phyloP scores from a whole-genome alignment of 1,140 invertebrate genomes.

The Drosophila virilis region DNA sequence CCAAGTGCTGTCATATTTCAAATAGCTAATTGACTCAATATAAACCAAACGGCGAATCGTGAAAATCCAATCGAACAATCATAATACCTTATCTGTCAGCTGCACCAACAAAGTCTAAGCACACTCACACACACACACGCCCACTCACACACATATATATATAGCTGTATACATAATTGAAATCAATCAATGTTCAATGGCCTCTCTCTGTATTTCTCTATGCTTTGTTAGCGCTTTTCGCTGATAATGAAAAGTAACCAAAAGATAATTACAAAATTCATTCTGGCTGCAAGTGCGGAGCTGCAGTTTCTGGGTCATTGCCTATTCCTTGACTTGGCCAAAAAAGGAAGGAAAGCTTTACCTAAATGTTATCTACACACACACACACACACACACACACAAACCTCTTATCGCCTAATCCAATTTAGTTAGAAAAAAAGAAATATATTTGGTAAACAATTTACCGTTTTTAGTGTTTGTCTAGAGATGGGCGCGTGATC shows the following conservation, averaged over 20 bases:
- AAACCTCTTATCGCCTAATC: slow-evolving; percentile 25
- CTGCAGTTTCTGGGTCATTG: slow-evolving; percentile 11
- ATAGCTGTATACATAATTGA: slow-evolving; percentile 10
- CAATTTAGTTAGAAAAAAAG: slow-evolving; percentile 10
- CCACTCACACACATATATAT: background rate
- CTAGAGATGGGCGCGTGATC: slow-evolving; percentile 2
- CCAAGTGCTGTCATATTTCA: slow-evolving; percentile 2
- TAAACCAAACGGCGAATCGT: background rate
- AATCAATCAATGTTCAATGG: slow-evolving; percentile 13
- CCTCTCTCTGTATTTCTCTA: background rate
- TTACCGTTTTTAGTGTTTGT: background rate
- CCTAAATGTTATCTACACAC: slow-evolving; percentile 6
- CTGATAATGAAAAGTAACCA: slow-evolving; percentile 6
- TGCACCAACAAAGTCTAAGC: background rate
- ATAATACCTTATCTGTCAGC: slow-evolving; percentile 17
- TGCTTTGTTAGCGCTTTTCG: background rate
- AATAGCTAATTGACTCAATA: background rate
- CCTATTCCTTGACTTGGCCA: slow-evolving; percentile 3
- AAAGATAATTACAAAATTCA: background rate
- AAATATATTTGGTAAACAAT: slow-evolving; percentile 14
- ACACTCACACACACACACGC: background rate
- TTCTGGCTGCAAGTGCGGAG: background rate
- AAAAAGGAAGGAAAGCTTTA: background rate
- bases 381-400: background rate
- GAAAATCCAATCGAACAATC: slow-evolving; percentile 3